A percentile compares a stretch with the other conserved stretches of the same genome.
Evolutionary conservation across 1,140 invertebrate genomes (phyloP).

Genomic region (Steinernema feltiae): DNA sequence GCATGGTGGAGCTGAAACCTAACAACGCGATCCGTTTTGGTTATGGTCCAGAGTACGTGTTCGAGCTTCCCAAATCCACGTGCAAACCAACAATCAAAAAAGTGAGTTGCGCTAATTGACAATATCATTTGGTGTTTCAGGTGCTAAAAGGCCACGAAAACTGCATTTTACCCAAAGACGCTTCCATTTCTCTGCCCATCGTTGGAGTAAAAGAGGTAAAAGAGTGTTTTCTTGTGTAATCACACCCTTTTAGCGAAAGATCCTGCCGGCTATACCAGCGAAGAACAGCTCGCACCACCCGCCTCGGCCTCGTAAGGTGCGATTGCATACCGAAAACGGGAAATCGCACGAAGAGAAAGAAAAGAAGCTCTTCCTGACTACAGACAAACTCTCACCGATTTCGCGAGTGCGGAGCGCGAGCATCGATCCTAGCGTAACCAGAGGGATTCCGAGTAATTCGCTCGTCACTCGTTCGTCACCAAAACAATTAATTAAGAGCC

Average conservation of each 20-base stretch:
- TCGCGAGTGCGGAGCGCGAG: neutral
- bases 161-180: neutral
- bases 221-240: neutral
- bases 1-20: conserved; percentile 14
- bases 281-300: neutral
- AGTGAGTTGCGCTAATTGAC: no score
- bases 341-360: neutral
- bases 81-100: neutral
- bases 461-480: no score
- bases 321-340: neutral
- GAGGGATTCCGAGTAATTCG: neutral
- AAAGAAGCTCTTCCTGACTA: neutral
- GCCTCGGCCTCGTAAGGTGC: neutral
- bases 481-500: neutral
- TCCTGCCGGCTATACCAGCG: neutral
- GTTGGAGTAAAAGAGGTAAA: conserved; percentile 10
- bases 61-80: neutral
- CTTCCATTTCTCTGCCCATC: neutral
- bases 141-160: neutral
- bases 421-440: neutral
- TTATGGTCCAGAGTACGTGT: conserved; percentile 15
- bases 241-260: neutral
- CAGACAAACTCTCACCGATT: neutral
- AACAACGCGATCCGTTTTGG: conserved; percentile 7
- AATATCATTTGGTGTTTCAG: neutral